These are phyloP conservation scores for Sialia sialis DNA, from an alignment of 2,113 vertebrate genomes.

Conservation along the genomic window DNA sequence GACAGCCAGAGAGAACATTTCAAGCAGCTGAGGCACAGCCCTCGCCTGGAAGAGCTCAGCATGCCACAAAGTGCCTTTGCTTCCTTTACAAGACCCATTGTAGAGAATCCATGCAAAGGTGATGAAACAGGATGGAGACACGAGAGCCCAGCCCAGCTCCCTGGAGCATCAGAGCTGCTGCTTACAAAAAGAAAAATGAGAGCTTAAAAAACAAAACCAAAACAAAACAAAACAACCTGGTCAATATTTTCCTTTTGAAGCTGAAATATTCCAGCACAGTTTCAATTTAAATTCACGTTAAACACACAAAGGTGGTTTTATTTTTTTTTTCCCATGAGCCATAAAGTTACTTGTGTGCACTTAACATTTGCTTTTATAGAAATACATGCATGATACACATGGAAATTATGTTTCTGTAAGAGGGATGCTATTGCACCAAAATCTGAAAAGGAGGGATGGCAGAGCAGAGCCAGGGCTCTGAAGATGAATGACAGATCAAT, in stretches of 20 bases:
- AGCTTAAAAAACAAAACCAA: neutral
- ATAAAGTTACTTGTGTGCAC: neutral
- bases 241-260: neutral
- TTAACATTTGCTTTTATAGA: neutral
- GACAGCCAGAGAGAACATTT: neutral
- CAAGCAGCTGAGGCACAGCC: neutral
- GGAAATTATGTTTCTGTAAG: neutral
- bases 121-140: neutral
- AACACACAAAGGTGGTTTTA: fast-evolving
- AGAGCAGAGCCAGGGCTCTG: neutral
- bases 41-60: neutral
- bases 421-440: neutral
- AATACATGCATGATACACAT: neutral
- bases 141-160: neutral
- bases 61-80: neutral
- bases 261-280: neutral
- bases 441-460: neutral
- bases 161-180: neutral
- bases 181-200: neutral
- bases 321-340: neutral
- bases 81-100: neutral
- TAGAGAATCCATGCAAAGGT: neutral
- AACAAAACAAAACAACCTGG: neutral
- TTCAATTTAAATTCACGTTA: neutral
- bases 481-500: neutral